phyloP scores from a whole-genome alignment of 2,888 invertebrate species.

The Coleophora deauratella region DNA sequence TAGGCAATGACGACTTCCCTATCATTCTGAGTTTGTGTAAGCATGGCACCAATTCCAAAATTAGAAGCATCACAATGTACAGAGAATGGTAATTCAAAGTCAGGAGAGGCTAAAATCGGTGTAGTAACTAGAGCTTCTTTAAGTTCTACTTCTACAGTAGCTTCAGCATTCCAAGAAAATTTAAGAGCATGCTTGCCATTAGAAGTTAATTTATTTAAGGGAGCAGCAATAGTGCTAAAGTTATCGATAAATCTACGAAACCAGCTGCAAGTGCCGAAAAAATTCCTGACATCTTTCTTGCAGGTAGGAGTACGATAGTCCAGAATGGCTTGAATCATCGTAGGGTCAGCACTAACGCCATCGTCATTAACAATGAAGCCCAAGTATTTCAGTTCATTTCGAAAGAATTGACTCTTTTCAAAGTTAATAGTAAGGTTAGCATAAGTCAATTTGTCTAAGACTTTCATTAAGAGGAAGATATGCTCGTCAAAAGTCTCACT shows the following conservation, averaged over 20 bases:
- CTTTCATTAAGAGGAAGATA: too few species aligned
- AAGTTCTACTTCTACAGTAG: conserved; percentile 5
- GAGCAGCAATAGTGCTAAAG: conserved; percentile 5
- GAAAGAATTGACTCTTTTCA: too few species aligned
- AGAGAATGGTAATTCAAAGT: conserved; percentile 3
- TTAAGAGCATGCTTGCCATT: conserved; percentile 3
- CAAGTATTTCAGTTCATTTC: too few species aligned
- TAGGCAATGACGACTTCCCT: neutral
- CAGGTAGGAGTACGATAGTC: neutral
- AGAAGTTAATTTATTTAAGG: conserved; percentile 5
- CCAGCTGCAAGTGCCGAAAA: neutral
- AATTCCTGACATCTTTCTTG: neutral
- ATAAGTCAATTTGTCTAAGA: too few species aligned
- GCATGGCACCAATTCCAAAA: conserved; percentile 6
- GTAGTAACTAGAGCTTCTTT: conserved; percentile 4
- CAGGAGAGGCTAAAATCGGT: conserved; percentile 6
- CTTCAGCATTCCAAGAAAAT: conserved; percentile 6
- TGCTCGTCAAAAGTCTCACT: too few species aligned
- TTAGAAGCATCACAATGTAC: conserved; percentile 6
- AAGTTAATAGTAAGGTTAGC: too few species aligned
- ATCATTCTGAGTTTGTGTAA: conserved; percentile 4
- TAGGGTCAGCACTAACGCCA: neutral
- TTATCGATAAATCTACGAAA: neutral
- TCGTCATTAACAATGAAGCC: neutral
- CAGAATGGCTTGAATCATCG: neutral